Percentiles rank a stretch among this genome's conserved stretches.
phyloP scores from a whole-genome alignment of 1,140 invertebrate genomes.

The Neomicropteryx cornuta region DNA sequence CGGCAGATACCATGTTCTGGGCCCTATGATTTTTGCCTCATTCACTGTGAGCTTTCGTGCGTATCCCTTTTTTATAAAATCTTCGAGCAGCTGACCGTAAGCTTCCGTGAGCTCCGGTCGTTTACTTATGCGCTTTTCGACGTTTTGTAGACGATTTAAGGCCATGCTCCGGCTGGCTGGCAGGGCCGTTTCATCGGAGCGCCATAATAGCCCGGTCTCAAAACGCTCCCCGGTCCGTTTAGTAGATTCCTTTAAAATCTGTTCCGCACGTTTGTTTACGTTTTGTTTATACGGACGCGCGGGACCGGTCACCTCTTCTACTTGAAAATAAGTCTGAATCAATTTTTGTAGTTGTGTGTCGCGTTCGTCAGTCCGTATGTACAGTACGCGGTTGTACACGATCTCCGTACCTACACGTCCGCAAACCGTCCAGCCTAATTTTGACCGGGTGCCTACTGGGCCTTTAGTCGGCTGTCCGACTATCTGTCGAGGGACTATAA shows the following conservation, averaged over 20 bases:
- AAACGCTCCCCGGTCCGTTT: background rate
- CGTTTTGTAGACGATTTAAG: background rate
- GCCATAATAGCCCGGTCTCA: background rate
- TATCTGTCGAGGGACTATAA: too few species aligned
- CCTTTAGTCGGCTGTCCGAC: too few species aligned
- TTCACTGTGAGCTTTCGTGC: background rate
- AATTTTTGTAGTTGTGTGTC: too few species aligned
- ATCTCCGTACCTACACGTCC: too few species aligned
- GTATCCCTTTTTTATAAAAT: constrained; percentile 5
- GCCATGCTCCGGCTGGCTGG: background rate
- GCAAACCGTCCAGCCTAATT: too few species aligned
- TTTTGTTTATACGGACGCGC: too few species aligned
- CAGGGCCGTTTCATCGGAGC: background rate
- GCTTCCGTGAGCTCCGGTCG: background rate
- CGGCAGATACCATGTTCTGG: constrained; percentile 7
- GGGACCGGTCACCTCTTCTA: too few species aligned
- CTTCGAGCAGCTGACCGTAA: background rate
- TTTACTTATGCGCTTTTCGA: constrained; percentile 3
- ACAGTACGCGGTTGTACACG: too few species aligned
- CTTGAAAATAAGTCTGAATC: too few species aligned
- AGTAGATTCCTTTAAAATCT: background rate
- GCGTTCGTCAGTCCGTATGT: too few species aligned
- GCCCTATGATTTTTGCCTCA: background rate
- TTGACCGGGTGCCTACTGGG: too few species aligned
- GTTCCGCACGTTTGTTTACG: background rate